Base-by-base conservation (phyloP, 2,113 vertebrate genomes). In the Cyanoderma ruficeps region DNA sequence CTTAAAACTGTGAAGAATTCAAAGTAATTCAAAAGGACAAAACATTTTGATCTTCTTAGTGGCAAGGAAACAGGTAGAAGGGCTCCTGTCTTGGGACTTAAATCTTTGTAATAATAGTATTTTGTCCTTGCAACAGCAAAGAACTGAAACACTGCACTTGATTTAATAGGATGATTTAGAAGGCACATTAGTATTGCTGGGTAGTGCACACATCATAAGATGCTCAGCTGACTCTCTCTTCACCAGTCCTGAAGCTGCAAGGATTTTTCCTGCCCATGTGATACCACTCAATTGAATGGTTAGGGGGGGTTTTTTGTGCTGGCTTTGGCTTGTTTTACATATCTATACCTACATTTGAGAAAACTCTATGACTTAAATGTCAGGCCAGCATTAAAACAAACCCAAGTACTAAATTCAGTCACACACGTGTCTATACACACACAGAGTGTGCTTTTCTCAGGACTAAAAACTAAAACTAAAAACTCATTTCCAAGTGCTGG, bases 171-270 rank as follows among this genome's bases (percentile, higher is more conserved):
- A n/a, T 42, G 14, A 35, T 80, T 77, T 83, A 72, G 50, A 50
- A 87, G 85, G 59, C 24, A n/a, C 11, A 1, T 57, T 28, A 42
- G 7, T 55, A 7, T 24, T 56, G 27, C 46, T 87, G 65, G 13
- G 27, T 65, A 50, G 35, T 1, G 3, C 59, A 72, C 67, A 61
- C 30, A 60, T 49, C 37, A 2, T 63, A 41, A 91, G 70, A 60
- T 67, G 52, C 42, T 88, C 90, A 90, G 70, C 47, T 90, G 93
- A 90, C 59, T 63, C 16, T 42, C 16, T 82, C 50, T 80, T 77
- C 17, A 77, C 39, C 20, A 44, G 27, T 46, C 23, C 46, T 83
- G 71, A 42, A 59, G 33, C 59, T 41, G 22, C 2, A 3, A 63
- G 47, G 49, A 5, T 57, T 87, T 65, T 65, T 77, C 35, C 30